A percentile compares a stretch with the other conserved stretches of the same genome.
These are phyloP conservation scores for Labia minor DNA, from an alignment of 2,888 invertebrate genomes.

Conservation along the genomic window DNA sequence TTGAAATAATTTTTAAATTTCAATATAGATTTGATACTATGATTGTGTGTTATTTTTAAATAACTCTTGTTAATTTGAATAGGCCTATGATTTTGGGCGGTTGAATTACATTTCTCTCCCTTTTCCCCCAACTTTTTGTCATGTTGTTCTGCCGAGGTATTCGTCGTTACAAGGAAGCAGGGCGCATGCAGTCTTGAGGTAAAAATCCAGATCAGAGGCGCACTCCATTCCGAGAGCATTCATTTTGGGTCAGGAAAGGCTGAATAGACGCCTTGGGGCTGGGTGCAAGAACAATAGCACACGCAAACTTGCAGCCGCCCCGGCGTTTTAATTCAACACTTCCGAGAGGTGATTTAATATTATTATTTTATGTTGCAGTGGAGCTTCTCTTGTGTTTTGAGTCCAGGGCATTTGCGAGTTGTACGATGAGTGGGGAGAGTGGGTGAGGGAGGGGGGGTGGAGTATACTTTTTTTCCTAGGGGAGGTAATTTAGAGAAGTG, in stretches of 20 bases:
- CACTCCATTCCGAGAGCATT: conserved; percentile 2
- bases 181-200: neutral
- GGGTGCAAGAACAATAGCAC: neutral
- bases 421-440: no score
- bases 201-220: neutral
- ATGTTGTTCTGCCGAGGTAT: no score
- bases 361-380: conserved; percentile 5
- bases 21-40: no score
- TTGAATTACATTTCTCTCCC: no score
- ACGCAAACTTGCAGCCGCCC: conserved; percentile 13
- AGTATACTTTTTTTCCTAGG: neutral
- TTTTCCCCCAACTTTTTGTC: no score
- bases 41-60: no score
- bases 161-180: neutral
- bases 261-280: neutral
- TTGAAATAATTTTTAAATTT: no score
- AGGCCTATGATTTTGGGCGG: no score
- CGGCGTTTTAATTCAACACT: conserved; percentile 13
- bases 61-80: no score
- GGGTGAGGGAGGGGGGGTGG: no score
- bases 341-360: conserved; percentile 5
- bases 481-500: neutral
- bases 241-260: neutral
- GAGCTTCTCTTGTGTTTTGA: conserved; percentile 2
- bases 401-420: neutral